These are phyloP conservation scores for Plusia festucae DNA, from an alignment of 2,888 invertebrate species.

Conservation along the genomic window DNA sequence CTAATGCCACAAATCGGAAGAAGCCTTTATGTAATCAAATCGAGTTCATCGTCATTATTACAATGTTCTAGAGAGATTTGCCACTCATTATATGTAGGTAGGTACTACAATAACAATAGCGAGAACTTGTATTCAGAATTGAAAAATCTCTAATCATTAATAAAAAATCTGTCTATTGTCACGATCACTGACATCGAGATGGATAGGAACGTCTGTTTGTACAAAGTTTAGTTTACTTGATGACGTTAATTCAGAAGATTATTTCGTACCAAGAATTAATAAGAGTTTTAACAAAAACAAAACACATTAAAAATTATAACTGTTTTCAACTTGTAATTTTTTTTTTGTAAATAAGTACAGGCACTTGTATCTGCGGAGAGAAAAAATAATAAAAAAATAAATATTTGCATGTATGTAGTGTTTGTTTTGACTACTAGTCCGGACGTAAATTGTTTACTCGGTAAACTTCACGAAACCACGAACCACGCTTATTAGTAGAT, in stretches of 20 bases:
- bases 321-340: no score
- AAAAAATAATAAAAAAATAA: slow-evolving; percentile 32
- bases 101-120: slow-evolving; percentile 55
- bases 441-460: slow-evolving; percentile 25
- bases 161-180: slow-evolving; percentile 58
- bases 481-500: neutral
- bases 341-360: no score
- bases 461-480: slow-evolving; percentile 27
- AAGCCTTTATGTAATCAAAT: slow-evolving; percentile 52
- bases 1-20: slow-evolving; percentile 50
- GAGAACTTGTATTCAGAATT: slow-evolving; percentile 44
- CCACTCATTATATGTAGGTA: slow-evolving; percentile 45
- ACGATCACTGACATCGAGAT: slow-evolving; percentile 24
- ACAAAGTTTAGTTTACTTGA: neutral
- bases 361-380: slow-evolving; percentile 19
- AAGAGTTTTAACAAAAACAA: no score
- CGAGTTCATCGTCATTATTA: slow-evolving; percentile 54
- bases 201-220: slow-evolving; percentile 6
- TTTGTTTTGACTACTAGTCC: slow-evolving; percentile 52
- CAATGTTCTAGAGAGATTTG: slow-evolving; percentile 53
- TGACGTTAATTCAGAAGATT: neutral
- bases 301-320: no score
- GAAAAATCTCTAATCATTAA: slow-evolving; percentile 36
- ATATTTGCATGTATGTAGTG: no score
- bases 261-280: neutral